These are phyloP conservation scores for Parazoanthus swiftii DNA, from an alignment of 92 coral and sea anemone species.

Conservation along the genomic window DNA sequence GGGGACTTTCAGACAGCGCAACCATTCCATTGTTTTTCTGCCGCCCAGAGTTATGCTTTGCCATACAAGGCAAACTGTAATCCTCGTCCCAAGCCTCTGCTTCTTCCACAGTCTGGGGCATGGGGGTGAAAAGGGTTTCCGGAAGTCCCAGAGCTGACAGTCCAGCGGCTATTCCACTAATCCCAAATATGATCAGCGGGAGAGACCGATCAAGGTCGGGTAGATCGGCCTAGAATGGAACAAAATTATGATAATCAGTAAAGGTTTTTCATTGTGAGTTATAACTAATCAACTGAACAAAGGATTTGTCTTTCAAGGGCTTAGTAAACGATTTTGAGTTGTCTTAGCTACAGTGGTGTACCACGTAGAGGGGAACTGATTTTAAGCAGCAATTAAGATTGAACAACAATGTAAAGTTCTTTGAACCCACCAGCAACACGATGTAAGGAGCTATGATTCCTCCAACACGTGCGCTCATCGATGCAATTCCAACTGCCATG, in stretches of 20 bases:
- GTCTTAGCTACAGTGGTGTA: too few species aligned
- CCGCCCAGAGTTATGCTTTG: not conserved
- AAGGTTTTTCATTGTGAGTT: not conserved
- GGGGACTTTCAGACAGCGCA: not conserved
- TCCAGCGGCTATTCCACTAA: slow-evolving; percentile 76
- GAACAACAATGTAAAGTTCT: not conserved
- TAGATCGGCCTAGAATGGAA: slow-evolving; percentile 54
- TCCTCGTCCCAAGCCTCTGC: slow-evolving; percentile 83
- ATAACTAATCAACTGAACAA: too few species aligned
- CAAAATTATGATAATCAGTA: not conserved
- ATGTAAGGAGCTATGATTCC: slow-evolving; percentile 80
- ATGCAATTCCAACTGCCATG: slow-evolving; percentile 72
- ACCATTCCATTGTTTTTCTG: not conserved
- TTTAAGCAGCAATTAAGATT: too few species aligned
- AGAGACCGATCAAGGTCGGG: slow-evolving; percentile 52
- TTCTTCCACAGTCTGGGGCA: slow-evolving; percentile 84
- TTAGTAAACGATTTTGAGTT: too few species aligned
- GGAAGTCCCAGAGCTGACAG: slow-evolving; percentile 75
- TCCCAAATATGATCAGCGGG: slow-evolving; percentile 72
- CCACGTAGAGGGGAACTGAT: too few species aligned
- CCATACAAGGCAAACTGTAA: slow-evolving; percentile 42
- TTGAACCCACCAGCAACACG: slow-evolving; percentile 61
- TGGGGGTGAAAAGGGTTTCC: slow-evolving; percentile 79
- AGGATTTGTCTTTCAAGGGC: too few species aligned
- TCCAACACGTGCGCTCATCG: slow-evolving; percentile 82